Evolutionary conservation across 2,797 vertebrate species (phyloP).

Genomic region (Echiichthys vipera): DNA sequence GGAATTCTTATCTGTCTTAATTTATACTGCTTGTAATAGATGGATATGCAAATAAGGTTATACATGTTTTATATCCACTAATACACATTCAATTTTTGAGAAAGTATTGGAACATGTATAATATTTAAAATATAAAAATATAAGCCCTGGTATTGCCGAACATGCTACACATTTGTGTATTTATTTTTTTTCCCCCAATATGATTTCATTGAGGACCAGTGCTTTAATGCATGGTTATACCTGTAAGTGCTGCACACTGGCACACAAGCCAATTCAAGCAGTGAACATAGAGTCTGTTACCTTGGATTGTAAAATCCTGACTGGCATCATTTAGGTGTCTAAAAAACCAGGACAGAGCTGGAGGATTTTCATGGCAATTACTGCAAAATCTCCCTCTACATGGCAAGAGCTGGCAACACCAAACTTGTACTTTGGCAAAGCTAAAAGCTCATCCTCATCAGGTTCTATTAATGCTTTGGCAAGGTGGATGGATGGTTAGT

Average conservation of each 20-base stretch:
- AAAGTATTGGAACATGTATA: too few relatives aligned
- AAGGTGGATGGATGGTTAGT: slow-evolving; percentile 43
- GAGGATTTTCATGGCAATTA: slow-evolving; percentile 35
- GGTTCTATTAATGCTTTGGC: slow-evolving; percentile 61
- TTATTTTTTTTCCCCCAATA: background rate
- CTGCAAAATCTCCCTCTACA: slow-evolving; percentile 36
- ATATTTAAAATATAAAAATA: too few relatives aligned
- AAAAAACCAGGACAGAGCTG: slow-evolving; percentile 31
- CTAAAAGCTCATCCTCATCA: slow-evolving; percentile 39
- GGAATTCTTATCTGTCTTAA: background rate
- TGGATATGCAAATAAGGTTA: background rate
- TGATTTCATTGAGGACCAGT: background rate
- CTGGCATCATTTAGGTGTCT: slow-evolving; percentile 33
- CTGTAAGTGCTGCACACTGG: slow-evolving; percentile 4
- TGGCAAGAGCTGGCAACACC: slow-evolving; percentile 50
- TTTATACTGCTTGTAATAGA: background rate
- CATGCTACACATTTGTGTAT: background rate
- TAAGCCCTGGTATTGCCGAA: too few relatives aligned
- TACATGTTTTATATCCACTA: background rate
- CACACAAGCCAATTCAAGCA: slow-evolving; percentile 12
- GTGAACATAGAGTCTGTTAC: slow-evolving; percentile 27
- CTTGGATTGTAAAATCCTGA: slow-evolving; percentile 44
- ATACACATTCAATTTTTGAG: slow-evolving; percentile 9
- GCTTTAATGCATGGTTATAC: slow-evolving; percentile 4
- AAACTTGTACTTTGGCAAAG: slow-evolving; percentile 40